Evolutionary conservation across 2,888 invertebrate genomes (phyloP), one percentile per base, ranked within the genome.

Genomic region (Ophion ventricosus): DNA sequence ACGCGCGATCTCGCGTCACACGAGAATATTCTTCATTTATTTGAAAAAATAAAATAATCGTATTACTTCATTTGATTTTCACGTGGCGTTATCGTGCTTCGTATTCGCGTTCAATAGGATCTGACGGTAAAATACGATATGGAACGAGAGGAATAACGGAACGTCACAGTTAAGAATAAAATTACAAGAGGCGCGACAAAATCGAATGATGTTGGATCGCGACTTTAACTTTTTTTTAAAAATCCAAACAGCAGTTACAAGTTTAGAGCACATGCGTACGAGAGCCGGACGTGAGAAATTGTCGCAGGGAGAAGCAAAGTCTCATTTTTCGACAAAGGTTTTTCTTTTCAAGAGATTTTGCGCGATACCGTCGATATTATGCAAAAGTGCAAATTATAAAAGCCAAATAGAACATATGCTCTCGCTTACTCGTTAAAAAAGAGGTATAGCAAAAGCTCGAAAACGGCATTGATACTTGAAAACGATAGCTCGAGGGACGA

Each of bases 401-500:
- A 49, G 49, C 3, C 43, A 49, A 49, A 49, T 17, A 14, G 49
- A 49, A 49, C n/a, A n/a, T 14, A 49, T 49, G 49, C 4, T 35
- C 35, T 35, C 35, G 35, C 35, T 5, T 8, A 35, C 35, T 35
- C 35, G 35, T 35, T 35, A 59, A 59, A 59, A 59, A n/a, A n/a
- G 23, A 59, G 59, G 20, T n/a, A 20, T 11, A 10, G 1, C n/a
- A 59, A 26, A 69, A 29, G 26, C 10, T 26, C 11, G 25, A 54
- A 54, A 11, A 54, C 43, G 23, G 23, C 17, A 49, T 25, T 7
- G 17, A 78, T 54, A 79, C 80, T 75, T 79, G 72, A 76, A 76
- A 83, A 76, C 20, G 67, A 70, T 74, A 40, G 54, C 76, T 80
- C 80, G 69, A 81, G 59, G 64, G 77, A 76, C 59, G 84, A 66